Base-by-base conservation (phyloP, 1,140 invertebrate species). In the Polypedilum vanderplanki region DNA sequence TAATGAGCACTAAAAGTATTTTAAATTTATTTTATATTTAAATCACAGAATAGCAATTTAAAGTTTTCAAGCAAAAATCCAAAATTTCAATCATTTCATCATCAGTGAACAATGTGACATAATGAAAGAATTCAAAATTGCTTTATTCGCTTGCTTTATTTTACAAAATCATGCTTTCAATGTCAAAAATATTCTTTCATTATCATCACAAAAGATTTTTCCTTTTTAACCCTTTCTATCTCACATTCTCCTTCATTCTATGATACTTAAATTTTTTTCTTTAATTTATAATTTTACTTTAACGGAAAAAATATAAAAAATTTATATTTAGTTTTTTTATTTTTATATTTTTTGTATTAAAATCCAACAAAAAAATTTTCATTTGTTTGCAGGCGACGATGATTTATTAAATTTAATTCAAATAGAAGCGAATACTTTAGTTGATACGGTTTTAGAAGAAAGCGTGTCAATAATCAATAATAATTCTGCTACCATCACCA, bases 361-460 rank as follows among this genome's bases (percentile, higher is more conserved):
- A 57, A 57, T 33, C 24, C 24, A 33, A 57, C n/a, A 57, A 57
- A 57, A n/a, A 57, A 57, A 57, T 15, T 15, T 57, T 57, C n/a
- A 57, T 57, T 18, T 70, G 65, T 70, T 70, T 70, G 65, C 65
- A 70, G 65, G 65, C 65, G 65, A 70, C 65, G 65, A 70, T 70
- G 65, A 70, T 70, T 70, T 70, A 22, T 70, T 70, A 70, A 70
- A 70, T 70, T 70, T 70, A 22, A 76, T 82, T 73, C 81, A 80
- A 67, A 78, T 78, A 75, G 80, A 82, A 79, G 81, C 81, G 74
- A 79, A 78, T 76, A 79, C 80, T 76, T 78, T 83, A 76, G 80
- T 83, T 74, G 81, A 83, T 77, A 77, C 79, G 73, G 80, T 83
- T 74, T 79, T 83, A 33, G 81, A 82, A 78, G 79, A 82, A 74